Evolutionary conservation across 2,797 vertebrate genomes (phyloP).

Genomic region (Bovichtus diacanthus): DNA sequence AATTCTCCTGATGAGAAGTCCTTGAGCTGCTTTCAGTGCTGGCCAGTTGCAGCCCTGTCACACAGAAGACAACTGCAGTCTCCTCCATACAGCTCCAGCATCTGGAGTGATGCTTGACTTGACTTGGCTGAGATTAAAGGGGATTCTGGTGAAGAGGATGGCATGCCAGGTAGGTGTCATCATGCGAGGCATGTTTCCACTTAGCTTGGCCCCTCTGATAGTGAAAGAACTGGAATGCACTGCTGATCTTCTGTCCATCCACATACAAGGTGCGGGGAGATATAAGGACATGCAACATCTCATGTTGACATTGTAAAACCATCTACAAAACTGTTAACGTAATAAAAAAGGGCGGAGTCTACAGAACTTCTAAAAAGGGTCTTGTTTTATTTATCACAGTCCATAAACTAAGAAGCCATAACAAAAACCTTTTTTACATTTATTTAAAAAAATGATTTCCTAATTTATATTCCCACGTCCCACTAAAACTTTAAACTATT

Average conservation of each 20-base stretch:
- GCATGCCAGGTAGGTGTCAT: constrained; percentile 45
- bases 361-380: not conserved
- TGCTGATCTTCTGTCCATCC: constrained; percentile 1
- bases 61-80: constrained; percentile 34
- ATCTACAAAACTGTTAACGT: not conserved
- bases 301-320: constrained; percentile 5
- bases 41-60: constrained; percentile 4
- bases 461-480: too few species aligned
- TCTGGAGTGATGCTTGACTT: constrained; percentile 41
- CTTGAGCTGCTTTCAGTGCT: not conserved
- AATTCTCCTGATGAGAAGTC: constrained; percentile 14
- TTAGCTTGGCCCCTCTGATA: constrained; percentile 41
- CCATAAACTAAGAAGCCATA: not conserved
- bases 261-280: not conserved
- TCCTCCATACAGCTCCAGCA: constrained; percentile 32
- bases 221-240: constrained; percentile 2
- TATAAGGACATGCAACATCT: constrained; percentile 2
- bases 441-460: too few species aligned
- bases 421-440: too few species aligned
- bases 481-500: not conserved
- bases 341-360: not conserved
- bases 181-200: constrained; percentile 50
- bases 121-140: constrained; percentile 41
- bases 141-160: constrained; percentile 43
- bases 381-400: not conserved